Conservation (phyloP, 2,797 vertebrate species). For the Zonotrichia albicollis region DNA sequence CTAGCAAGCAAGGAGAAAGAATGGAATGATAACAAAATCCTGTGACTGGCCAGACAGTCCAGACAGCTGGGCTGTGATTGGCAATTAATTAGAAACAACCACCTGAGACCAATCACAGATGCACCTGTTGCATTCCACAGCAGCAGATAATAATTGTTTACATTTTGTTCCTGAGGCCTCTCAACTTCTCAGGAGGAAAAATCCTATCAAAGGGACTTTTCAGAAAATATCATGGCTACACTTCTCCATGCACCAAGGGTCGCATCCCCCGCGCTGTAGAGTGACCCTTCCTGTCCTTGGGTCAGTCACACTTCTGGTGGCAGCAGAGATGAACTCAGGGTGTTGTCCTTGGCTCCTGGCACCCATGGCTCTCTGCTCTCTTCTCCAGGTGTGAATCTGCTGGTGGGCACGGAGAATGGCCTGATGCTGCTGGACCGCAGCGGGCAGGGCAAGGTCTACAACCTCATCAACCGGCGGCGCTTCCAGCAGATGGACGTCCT, state of each 20-base stretch:
- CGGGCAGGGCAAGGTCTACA: slow-evolving; percentile 97
- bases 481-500: slow-evolving; percentile 99
- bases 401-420: slow-evolving; percentile 97
- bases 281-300: not conserved
- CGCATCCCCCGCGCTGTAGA: accelerated
- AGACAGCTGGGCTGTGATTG: no score
- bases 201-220: no score
- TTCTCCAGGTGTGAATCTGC: slow-evolving; percentile 89
- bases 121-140: no score
- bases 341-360: not conserved
- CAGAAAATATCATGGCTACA: no score
- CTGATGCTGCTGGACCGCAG: slow-evolving; percentile 97
- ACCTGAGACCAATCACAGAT: no score
- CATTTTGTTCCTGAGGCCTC: no score
- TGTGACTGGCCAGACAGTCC: no score
- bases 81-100: no score
- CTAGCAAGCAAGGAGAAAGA: no score
- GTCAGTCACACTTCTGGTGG: accelerated
- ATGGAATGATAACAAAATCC: no score
- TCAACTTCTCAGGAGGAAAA: no score
- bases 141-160: no score
- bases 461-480: slow-evolving; percentile 92
- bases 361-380: not conserved
- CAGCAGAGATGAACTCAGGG: accelerated
- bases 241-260: not conserved